A percentile compares a stretch with the other conserved stretches of the same genome.
Evolutionary conservation across 2,113 vertebrate genomes (phyloP).

Genomic region (Brachirus orientalis): DNA sequence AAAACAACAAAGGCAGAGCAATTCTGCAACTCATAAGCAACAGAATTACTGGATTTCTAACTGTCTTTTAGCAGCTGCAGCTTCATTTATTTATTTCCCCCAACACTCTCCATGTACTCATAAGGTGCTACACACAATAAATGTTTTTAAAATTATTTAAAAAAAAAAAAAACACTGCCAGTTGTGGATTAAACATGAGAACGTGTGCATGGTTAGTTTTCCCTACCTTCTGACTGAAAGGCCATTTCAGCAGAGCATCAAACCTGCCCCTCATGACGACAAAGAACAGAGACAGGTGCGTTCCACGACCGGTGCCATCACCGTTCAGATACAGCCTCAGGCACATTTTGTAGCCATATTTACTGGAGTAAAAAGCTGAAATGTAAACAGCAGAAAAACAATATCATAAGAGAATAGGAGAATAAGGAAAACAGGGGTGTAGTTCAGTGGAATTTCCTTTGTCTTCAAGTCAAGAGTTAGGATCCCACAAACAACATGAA

Average conservation of each 20-base stretch:
- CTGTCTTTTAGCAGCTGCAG: too few relatives aligned
- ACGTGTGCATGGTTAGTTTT: too few relatives aligned
- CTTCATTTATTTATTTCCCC: too few relatives aligned
- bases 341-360: slow-evolving; percentile 97
- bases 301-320: slow-evolving; percentile 90
- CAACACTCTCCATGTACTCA: too few relatives aligned
- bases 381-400: not conserved
- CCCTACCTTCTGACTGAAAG: slow-evolving; percentile 94
- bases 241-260: slow-evolving; percentile 92
- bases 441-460: slow-evolving; percentile 30
- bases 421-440: slow-evolving; percentile 32
- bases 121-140: too few relatives aligned
- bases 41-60: too few relatives aligned
- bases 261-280: slow-evolving; percentile 93
- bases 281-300: slow-evolving; percentile 93
- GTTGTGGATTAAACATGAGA: not conserved
- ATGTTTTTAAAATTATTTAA: too few relatives aligned
- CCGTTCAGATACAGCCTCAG: slow-evolving; percentile 91
- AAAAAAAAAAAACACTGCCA: too few relatives aligned
- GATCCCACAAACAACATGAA: slow-evolving; percentile 8
- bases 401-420: not conserved
- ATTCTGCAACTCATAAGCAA: too few relatives aligned
- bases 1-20: too few relatives aligned
- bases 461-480: slow-evolving; percentile 1
- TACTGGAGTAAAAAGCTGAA: slow-evolving; percentile 93